Base-by-base conservation (phyloP, 2,113 vertebrate species). In the Otus sunia region DNA sequence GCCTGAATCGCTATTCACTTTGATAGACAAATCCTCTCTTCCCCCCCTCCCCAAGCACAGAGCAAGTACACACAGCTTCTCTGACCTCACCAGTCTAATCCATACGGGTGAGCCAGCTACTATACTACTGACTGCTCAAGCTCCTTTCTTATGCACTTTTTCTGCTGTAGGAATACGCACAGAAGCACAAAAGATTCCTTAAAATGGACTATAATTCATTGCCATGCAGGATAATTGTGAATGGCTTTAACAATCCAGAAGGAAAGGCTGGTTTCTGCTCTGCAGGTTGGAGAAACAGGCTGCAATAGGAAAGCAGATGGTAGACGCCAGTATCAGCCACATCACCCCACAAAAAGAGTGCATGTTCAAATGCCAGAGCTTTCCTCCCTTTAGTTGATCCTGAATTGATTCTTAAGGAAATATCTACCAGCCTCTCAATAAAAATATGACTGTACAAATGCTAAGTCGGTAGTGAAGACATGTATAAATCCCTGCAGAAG, bases 301-400 rank as follows among this genome's bases (percentile, higher is more conserved):
- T 97, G 98, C 86, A 97, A 88, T 75, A 85, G 81, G 94, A 96
- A 97, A 98, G 94, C 98, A 98, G 98, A 98, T 98, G 97, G 97
- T 92, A 93, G 90, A 91, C 97, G 93, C 74, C 94, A 92, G 90
- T 90, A 96, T 86, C 91, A 94, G 95, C 88, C 97, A 96, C 97
- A 97, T 72, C 96, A 94, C 95, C 88, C 96, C 90, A 96, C 90
- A 96, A 96, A 97, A 94, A 95, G 95, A 86, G 87, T 86, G 82
- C 88, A 85, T 91, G 90, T 71, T 96, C 88, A 96, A 98, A 98
- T 94, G 97, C 93, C 96, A 97, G 90, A 87, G 86, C 83, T 97
- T 97, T 94, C 95, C 79, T 96, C 92, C 96, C 90, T 94, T 79
- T 96, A 92, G 89, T 53, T 96, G 93, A 96, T 97, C 92, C 89